These are phyloP conservation scores for Blastobasis adustella DNA, from an alignment of 2,888 invertebrate species.

Conservation along the genomic window DNA sequence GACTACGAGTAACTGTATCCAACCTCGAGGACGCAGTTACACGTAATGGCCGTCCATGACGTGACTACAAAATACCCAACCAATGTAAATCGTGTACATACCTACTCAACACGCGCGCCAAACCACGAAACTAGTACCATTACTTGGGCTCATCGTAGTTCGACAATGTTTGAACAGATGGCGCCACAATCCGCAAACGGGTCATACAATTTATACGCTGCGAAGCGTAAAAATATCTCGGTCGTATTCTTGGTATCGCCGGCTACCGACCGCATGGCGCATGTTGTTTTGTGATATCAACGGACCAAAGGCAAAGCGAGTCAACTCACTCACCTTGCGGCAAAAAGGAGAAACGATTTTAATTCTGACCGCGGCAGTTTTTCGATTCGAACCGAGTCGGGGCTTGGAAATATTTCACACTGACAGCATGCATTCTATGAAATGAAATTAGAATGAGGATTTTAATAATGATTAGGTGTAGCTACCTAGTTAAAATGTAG, in stretches of 20 bases:
- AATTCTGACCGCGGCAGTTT: slow-evolving; percentile 51
- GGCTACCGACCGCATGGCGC: slow-evolving; percentile 17
- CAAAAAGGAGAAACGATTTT: slow-evolving; percentile 64
- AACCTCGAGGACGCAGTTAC: no score
- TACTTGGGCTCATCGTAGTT: slow-evolving; percentile 12
- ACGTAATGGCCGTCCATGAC: no score
- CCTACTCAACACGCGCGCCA: no score
- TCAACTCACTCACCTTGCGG: slow-evolving; percentile 65
- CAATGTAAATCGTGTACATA: no score
- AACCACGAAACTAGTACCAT: no score
- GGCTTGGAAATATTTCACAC: slow-evolving; percentile 48
- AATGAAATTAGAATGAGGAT: background rate
- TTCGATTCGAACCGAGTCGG: slow-evolving; percentile 19
- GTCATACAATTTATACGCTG: slow-evolving; percentile 9
- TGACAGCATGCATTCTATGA: background rate
- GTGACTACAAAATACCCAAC: no score
- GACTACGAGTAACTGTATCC: no score
- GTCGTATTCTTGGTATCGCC: slow-evolving; percentile 38
- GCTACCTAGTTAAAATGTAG: no score
- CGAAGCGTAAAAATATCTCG: slow-evolving; percentile 45
- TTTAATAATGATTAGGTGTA: background rate
- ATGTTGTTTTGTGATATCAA: slow-evolving; percentile 14
- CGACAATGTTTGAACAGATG: slow-evolving; percentile 33
- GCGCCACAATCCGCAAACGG: slow-evolving; percentile 27
- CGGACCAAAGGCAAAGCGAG: slow-evolving; percentile 5